phyloP scores from a whole-genome alignment of 2,888 invertebrate genomes.

The Caenorhabditis wallacei region DNA sequence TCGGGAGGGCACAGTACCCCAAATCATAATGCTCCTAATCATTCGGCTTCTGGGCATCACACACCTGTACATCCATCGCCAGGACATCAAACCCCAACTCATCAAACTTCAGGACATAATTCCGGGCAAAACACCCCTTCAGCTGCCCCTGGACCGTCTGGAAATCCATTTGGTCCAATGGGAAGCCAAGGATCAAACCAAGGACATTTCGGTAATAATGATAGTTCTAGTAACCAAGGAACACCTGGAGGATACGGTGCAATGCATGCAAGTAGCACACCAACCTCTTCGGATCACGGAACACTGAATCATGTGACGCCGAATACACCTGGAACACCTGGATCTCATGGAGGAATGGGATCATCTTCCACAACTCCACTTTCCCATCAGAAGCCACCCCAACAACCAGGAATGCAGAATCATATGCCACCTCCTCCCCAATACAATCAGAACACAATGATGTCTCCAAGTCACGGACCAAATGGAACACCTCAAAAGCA shows the following conservation, averaged over 20 bases:
- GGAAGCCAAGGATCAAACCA: background rate
- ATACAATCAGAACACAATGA: slow-evolving; percentile 27
- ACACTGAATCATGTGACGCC: background rate
- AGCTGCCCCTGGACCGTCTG: background rate
- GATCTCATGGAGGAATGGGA: slow-evolving; percentile 10
- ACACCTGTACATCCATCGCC: background rate
- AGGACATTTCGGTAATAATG: slow-evolving; percentile 7
- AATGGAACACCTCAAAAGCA: slow-evolving; percentile 30
- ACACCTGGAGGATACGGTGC: background rate
- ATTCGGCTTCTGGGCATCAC: background rate
- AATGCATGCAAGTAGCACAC: background rate
- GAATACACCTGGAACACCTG: slow-evolving; percentile 27
- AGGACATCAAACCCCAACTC: slow-evolving; percentile 19
- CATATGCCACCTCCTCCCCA: slow-evolving; percentile 30
- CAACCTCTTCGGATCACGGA: background rate
- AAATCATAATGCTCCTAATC: slow-evolving; percentile 3
- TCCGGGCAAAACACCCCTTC: background rate
- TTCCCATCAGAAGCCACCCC: slow-evolving; percentile 38
- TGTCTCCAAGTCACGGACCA: slow-evolving; percentile 37
- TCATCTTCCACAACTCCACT: slow-evolving; percentile 10
- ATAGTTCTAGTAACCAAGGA: background rate
- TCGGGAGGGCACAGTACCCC: slow-evolving; percentile 7
- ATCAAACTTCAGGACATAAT: slow-evolving; percentile 2
- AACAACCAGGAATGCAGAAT: slow-evolving; percentile 21
- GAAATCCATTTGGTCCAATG: slow-evolving; percentile 11